Base-by-base conservation (phyloP, 1,140 invertebrate species). In the Thaumatotibia leucotreta region DNA sequence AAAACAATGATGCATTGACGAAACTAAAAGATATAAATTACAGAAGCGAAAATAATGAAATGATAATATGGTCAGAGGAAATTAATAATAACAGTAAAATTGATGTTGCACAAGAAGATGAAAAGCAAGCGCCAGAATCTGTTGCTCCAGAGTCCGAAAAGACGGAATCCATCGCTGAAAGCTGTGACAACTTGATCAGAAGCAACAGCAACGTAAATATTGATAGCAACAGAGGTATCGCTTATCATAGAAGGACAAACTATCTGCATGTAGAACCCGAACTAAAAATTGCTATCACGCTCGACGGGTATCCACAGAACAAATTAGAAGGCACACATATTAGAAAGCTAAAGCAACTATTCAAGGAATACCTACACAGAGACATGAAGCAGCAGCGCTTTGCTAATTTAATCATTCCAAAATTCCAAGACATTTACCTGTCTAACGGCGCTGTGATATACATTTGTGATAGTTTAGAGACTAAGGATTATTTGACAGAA, bases 361-460 rank as follows among this genome's bases (percentile, higher is more conserved):
- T 87, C 61, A 88, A 88, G 61, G 86, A 90, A 54, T 85, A 81
- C 23, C 33, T 88, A 2, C 81, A 86, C 17, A 88, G 84, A 65
- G 88, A 90, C 64, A 81, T 85, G 74, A 88, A 87, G 35, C 69
- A 72, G 61, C 79, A 84, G 65, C 67, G 80, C 1, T 89, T 89
- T 65, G 49, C 72, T 0, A 83, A 86, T 64, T 64, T 86, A 17
- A 86, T 86, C 4, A 80, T 84, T 35, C 88, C 86, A 0, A 86
- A 86, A 68, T 88, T 88, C 32, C 79, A 84, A 73, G 88, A 90
- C 8, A 74, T 85, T 17, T 90, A 88, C 32, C 29, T 90, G 8
- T 86, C 88, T 0, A 90, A 90, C 27, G 88, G 88, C 1, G 88
- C 88, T 54, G 78, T 90, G 33, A 84, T 90, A 64, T 90, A 88